A percentile compares a stretch with the other conserved stretches of the same genome.
Evolutionary conservation across 2,888 invertebrate genomes (phyloP).

Genomic region (Acrobasis suavella): DNA sequence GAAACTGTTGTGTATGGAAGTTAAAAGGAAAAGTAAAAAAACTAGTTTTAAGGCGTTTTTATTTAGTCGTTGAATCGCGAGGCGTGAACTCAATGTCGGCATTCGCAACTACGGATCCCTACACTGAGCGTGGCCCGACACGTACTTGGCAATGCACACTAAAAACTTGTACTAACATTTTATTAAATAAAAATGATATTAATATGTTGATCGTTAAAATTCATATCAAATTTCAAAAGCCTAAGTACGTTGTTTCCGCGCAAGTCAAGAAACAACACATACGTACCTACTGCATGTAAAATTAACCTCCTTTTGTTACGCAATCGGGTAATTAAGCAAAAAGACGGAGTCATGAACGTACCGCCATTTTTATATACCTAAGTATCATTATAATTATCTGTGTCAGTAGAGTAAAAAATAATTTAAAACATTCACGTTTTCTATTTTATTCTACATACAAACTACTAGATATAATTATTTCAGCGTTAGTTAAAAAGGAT

Average conservation of each 20-base stretch:
- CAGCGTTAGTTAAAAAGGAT: too few relatives aligned
- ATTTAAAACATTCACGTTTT: not conserved
- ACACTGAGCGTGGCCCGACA: too few relatives aligned
- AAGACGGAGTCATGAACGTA: not conserved
- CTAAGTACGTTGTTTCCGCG: not conserved
- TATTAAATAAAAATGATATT: too few relatives aligned
- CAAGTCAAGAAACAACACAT: not conserved
- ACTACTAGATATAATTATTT: not conserved
- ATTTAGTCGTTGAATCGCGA: too few relatives aligned
- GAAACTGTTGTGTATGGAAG: too few relatives aligned
- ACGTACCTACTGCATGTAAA: not conserved
- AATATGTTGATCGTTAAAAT: too few relatives aligned
- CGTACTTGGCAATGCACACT: too few relatives aligned
- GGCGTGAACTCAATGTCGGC: too few relatives aligned
- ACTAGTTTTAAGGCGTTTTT: too few relatives aligned
- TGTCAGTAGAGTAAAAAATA: constrained; percentile 1
- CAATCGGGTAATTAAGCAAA: constrained; percentile 5
- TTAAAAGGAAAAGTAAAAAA: too few relatives aligned
- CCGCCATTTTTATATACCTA: not conserved
- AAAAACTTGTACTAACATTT: too few relatives aligned
- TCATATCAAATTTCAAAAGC: not conserved
- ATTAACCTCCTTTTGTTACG: constrained; percentile 3
- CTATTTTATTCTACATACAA: not conserved
- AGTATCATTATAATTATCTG: not conserved
- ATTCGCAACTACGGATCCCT: too few relatives aligned